phyloP scores from a whole-genome alignment of 1,140 invertebrate species.

The Spodoptera litura region DNA sequence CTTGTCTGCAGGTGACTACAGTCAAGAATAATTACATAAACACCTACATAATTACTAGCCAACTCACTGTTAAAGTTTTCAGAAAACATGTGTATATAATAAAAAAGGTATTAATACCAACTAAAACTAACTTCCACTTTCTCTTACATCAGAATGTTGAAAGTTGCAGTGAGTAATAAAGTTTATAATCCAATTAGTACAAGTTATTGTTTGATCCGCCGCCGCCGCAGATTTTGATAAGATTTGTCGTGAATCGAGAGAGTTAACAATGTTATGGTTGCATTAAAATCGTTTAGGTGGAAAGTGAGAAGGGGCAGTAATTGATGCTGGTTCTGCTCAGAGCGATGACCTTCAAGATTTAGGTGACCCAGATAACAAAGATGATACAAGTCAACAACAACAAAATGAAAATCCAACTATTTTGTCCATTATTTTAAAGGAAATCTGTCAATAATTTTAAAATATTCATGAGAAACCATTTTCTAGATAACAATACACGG shows the following conservation, averaged over 20 bases:
- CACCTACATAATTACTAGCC: neutral
- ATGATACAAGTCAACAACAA: conserved; percentile 16
- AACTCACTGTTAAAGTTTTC: too few species aligned
- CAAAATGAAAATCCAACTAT: conserved; percentile 13
- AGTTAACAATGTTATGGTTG: neutral
- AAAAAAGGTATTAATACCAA: too few species aligned
- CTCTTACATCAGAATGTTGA: too few species aligned
- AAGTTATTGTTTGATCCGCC: too few species aligned
- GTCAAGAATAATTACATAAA: neutral
- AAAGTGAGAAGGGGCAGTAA: conserved; percentile 19
- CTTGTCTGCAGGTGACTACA: too few species aligned
- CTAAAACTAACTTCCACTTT: too few species aligned
- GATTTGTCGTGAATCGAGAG: neutral
- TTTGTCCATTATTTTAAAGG: conserved; percentile 2
- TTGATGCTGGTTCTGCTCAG: neutral
- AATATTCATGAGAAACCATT: conserved; percentile 10
- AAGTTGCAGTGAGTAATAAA: too few species aligned
- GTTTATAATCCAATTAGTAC: too few species aligned
- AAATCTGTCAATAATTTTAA: conserved; percentile 16
- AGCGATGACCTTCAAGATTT: conserved; percentile 10
- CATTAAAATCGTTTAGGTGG: conserved; percentile 3
- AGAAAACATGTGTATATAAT: too few species aligned
- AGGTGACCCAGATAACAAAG: conserved; percentile 25
- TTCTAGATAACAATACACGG: neutral
- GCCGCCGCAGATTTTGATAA: too few species aligned